Evolutionary conservation across 1,140 invertebrate species (phyloP).

Genomic region (honey bee (Apis mellifera)): Amel_HAv3.1 CM009938.2:1246001-1246500

Average conservation of each 20-base stretch:
- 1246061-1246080: conserved; percentile 33
- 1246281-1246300: conserved; percentile 26
- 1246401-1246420: conserved; percentile 17
- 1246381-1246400: not conserved
- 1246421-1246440: not conserved
- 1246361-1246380: not conserved
- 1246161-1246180: not conserved
- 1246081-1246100: conserved; percentile 27
- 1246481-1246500: conserved; percentile 59
- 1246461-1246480: conserved; percentile 1
- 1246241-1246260: not conserved
- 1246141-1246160: conserved; percentile 10
- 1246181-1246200: not conserved
- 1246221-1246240: not conserved
- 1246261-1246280: conserved; percentile 35
- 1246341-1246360: not conserved
- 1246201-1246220: not conserved
- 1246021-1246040: conserved; percentile 49
- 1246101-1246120: conserved; percentile 38
- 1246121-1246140: conserved; percentile 30
- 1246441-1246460: conserved; percentile 12
- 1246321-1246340: not conserved
- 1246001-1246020: conserved; percentile 19
- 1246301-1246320: conserved; percentile 9
- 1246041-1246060: conserved; percentile 1